Base-by-base conservation (phyloP, 2,888 invertebrate species). In the Agonum fuliginosum region DNA sequence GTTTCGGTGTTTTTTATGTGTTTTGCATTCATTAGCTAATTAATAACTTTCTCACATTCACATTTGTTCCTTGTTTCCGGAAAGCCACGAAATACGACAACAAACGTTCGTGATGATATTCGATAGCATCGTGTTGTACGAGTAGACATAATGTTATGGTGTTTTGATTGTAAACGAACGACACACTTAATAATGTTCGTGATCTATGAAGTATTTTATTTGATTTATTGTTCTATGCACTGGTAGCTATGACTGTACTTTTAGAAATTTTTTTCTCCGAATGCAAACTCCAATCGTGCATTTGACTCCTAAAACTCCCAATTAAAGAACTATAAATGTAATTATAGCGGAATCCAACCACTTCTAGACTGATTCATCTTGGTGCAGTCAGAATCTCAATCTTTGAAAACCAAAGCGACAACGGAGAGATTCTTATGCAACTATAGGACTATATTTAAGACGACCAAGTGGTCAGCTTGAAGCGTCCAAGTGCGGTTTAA, bases 11-110 rank as follows among this genome's bases (percentile, higher is more conserved):
- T 46, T 46, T 62, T 30, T 30, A 62, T 54, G 54, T 54, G 54
- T 54, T 27, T 54, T 54, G 58, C 58, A 62, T 62, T 62, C 27
- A 62, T 62, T 62, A 62, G 30, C 12, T 17, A 62, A 62, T 62
- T 27, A 62, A 30, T 30, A 27, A 62, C 58, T 62, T 62, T 62
- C 58, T 62, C 30, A 62, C 17, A 37, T 22, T 62, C 30, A 62
- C 17, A 37, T 22, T 20, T 24, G 24, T 54, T 54, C 54, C 54
- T 22, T n/a, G 17, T 62, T 62, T 30, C 30, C 58, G 30, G 30
- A 62, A 62, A 54, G 46, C 27, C 48, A 20, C 48, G 20, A 48
- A 48, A 20, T 48, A 2, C n/a, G 19, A 37, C 8, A 37, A 37
- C 3, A 8, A 10, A n/a, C 1, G n/a, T n/a, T n/a, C n/a, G n/a